Evolutionary conservation across 2,797 vertebrate species (phyloP), one percentile per base, ranked within the genome.

Genomic region (Etheostoma nigrum): DNA sequence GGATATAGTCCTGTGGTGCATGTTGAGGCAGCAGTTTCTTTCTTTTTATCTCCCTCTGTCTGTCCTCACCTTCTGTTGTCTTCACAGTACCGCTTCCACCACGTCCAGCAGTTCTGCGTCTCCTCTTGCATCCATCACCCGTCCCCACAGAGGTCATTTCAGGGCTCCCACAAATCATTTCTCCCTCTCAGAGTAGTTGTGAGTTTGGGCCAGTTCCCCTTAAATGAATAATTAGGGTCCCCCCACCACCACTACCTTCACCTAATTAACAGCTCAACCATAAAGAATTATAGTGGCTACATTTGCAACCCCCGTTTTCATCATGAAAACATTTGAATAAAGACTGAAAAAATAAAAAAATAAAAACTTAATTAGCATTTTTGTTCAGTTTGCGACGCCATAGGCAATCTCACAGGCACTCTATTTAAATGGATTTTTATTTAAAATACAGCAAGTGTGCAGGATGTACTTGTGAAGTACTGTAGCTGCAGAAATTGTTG

Each of bases 201-300:
- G 80, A 85, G 83, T 85, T 87, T 33, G 12, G 70, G 77, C 76
- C 74, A 80, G 88, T 87, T 88, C 82, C 59, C 36, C 76, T 80
- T 89, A 87, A 90, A 93, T 93, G 73, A 94, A 92, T 94, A 93
- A 95, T 92, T 84, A 91, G 53, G 10, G 2, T 40, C 36, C 10
- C 64, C 79, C 54, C 70, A 55, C 33, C 55, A 44, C 51, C 69
- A 67, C 57, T 69, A 58, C 48, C 54, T 53, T 61, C 74, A 69
- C 86, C 87, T 87, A 86, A 93, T 93, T 92, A 93, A 90, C 82
- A 89, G 70, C 84, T 90, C 71, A 77, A 75, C 81, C 71, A 81
- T 82, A 78, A 86, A 86, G 68, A 85, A 64, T 57, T 60, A 40
- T 27, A 10, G 18, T 55, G 60, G 58, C 52, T 75, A 27, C 15